These are phyloP conservation scores for Osmerus mordax DNA, from an alignment of 2,113 vertebrate species.

Conservation along the genomic window DNA sequence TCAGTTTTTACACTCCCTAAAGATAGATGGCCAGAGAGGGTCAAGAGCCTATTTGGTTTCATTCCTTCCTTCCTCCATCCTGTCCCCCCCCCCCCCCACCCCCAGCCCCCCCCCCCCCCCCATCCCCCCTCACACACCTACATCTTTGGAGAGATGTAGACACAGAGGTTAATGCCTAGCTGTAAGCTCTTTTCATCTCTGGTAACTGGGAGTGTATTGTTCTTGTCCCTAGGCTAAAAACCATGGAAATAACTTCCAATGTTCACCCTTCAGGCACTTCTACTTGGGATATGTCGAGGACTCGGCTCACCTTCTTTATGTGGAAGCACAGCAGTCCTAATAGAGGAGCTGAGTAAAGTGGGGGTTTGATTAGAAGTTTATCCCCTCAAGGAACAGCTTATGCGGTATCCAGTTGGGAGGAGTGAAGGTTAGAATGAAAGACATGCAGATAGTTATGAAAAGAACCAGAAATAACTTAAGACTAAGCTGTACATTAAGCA, in stretches of 20 bases:
- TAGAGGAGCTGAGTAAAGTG: constrained; percentile 57
- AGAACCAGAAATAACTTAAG: constrained; percentile 3
- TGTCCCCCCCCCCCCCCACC: too few species aligned
- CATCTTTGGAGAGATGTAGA: constrained; percentile 47
- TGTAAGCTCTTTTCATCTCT: constrained; percentile 66
- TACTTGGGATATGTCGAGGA: constrained; percentile 34
- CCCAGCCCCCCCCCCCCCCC: constrained; percentile 28
- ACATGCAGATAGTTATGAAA: constrained; percentile 41
- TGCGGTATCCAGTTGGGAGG: constrained; percentile 24
- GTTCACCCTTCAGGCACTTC: constrained; percentile 54
- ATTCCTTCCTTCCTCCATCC: too few species aligned
- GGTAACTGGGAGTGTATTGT: constrained; percentile 55
- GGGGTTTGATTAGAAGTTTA: constrained; percentile 73
- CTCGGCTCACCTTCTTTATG: constrained; percentile 34
- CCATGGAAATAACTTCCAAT: constrained; percentile 67
- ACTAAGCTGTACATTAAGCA: too few species aligned
- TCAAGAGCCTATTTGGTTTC: too few species aligned
- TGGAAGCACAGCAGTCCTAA: constrained; percentile 44
- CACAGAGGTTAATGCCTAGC: constrained; percentile 68
- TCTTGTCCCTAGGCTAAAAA: constrained; percentile 56
- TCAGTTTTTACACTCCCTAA: too few species aligned
- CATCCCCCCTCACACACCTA: constrained; percentile 36
- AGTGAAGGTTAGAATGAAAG: constrained; percentile 58
- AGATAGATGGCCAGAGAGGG: too few species aligned
- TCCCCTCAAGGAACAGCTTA: constrained; percentile 68